Evolutionary conservation across 2,888 invertebrate species (phyloP).

Genomic region (Eristalinus sepulchralis): DNA sequence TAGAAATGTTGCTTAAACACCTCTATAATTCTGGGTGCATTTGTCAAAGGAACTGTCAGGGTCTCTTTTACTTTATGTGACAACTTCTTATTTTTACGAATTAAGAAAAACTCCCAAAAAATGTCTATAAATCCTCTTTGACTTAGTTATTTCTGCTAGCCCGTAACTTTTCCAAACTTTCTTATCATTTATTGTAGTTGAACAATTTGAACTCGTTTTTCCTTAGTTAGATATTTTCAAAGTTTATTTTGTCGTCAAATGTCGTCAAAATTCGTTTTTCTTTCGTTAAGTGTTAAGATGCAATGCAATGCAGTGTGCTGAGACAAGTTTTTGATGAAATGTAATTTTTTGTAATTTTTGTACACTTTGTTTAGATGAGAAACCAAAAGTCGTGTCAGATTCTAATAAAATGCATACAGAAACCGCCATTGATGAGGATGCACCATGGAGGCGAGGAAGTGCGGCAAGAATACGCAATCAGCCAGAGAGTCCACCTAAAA

Average conservation of each 20-base stretch:
- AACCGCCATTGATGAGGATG: conserved; percentile 83
- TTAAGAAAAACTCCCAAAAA: too few species aligned
- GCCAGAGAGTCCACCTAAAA: conserved; percentile 82
- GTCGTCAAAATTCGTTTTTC: not conserved
- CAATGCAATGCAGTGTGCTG: not conserved
- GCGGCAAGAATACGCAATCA: conserved; percentile 82
- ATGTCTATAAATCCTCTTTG: not conserved
- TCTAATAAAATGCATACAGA: conserved; percentile 75
- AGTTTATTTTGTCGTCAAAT: conserved; percentile 13
- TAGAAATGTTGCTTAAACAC: too few species aligned
- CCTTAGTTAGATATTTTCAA: not conserved
- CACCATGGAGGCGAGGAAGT: conserved; percentile 86
- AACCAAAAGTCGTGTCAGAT: conserved; percentile 75
- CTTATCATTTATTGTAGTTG: not conserved
- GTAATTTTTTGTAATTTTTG: not conserved
- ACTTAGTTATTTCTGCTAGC: not conserved
- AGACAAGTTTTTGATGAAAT: not conserved
- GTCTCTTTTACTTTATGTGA: too few species aligned
- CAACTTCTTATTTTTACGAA: too few species aligned
- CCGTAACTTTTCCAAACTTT: not conserved
- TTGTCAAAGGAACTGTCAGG: too few species aligned
- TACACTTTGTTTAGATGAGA: conserved; percentile 74
- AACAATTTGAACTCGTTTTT: not conserved
- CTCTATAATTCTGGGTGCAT: too few species aligned
- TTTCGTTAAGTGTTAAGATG: not conserved